phyloP scores from a whole-genome alignment of 1,140 invertebrate genomes.

The Plectus sambesii region DNA sequence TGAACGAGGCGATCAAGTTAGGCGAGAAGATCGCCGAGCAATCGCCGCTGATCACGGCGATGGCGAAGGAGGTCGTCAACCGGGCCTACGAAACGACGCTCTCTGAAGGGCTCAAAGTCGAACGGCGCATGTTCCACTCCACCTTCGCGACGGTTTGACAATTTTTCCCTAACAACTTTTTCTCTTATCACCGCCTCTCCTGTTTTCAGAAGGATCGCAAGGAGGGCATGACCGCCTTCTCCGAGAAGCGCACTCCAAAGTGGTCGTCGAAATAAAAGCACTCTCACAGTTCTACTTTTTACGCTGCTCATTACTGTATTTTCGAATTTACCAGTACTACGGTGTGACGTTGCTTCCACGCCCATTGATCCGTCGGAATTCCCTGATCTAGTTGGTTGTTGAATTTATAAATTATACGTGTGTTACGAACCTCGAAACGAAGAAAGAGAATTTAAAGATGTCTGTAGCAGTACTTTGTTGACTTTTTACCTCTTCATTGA shows the following conservation, averaged over 20 bases:
- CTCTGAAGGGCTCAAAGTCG: slow-evolving; percentile 71
- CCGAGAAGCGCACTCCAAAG: slow-evolving; percentile 68
- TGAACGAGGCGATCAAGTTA: slow-evolving; percentile 68
- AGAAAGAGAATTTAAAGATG: too few relatives aligned
- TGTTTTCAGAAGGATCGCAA: slow-evolving; percentile 65
- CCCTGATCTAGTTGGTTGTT: too few relatives aligned
- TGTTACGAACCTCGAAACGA: too few relatives aligned
- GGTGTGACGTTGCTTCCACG: too few relatives aligned
- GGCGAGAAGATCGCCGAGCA: slow-evolving; percentile 85
- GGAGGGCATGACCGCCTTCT: slow-evolving; percentile 85
- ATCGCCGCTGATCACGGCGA: slow-evolving; percentile 69
- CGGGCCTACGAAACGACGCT: slow-evolving; percentile 75
- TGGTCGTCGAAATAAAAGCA: slow-evolving; percentile 27
- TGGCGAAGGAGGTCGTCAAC: slow-evolving; percentile 90
- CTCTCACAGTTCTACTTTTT: too few relatives aligned
- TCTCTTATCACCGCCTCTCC: slow-evolving; percentile 19
- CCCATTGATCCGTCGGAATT: too few relatives aligned
- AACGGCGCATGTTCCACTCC: slow-evolving; percentile 77
- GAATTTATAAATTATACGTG: too few relatives aligned
- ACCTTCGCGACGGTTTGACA: slow-evolving; percentile 65
- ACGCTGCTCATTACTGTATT: too few relatives aligned
- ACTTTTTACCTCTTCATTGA: too few relatives aligned
- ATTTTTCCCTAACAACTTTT: slow-evolving; percentile 13
- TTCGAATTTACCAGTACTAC: too few relatives aligned
- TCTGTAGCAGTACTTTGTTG: too few relatives aligned